These are phyloP conservation scores for Capromys pilorides DNA, from an alignment of 2,797 vertebrate genomes.

Conservation along the genomic window DNA sequence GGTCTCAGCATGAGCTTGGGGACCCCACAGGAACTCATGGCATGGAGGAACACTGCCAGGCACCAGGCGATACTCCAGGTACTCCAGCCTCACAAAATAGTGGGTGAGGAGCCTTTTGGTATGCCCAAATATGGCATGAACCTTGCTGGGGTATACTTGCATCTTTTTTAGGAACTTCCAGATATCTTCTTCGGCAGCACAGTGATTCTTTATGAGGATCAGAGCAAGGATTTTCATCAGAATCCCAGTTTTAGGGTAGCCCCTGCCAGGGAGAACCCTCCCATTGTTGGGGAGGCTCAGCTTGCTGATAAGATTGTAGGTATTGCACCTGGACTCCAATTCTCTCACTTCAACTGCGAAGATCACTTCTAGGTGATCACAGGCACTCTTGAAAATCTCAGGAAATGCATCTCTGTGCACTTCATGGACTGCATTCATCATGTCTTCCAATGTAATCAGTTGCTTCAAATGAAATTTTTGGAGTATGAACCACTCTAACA, in stretches of 20 bases:
- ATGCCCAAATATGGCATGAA: background rate
- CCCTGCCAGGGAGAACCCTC: background rate
- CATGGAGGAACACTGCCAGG: background rate
- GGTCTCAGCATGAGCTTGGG: background rate
- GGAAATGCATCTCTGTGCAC: accelerated
- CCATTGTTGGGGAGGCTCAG: constrained; percentile 17
- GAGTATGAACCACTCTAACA: background rate
- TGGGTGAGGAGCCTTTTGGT: constrained; percentile 6
- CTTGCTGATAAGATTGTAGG: background rate
- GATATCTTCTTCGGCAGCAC: background rate
- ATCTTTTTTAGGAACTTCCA: background rate
- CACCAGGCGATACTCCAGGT: background rate
- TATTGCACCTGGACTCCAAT: background rate
- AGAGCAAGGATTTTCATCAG: background rate
- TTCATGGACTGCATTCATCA: accelerated
- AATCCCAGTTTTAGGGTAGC: constrained; percentile 11
- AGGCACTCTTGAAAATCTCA: background rate
- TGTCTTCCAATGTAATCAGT: background rate
- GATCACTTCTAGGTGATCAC: background rate
- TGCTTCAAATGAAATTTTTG: background rate
- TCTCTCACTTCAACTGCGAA: background rate
- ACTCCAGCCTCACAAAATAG: background rate
- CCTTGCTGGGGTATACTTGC: background rate
- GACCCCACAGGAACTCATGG: constrained; percentile 13
- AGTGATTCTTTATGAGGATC: background rate